A percentile compares a stretch with the other conserved stretches of the same genome.
phyloP scores from a whole-genome alignment of 2,113 vertebrate species.

The Neoarius graeffei region DNA sequence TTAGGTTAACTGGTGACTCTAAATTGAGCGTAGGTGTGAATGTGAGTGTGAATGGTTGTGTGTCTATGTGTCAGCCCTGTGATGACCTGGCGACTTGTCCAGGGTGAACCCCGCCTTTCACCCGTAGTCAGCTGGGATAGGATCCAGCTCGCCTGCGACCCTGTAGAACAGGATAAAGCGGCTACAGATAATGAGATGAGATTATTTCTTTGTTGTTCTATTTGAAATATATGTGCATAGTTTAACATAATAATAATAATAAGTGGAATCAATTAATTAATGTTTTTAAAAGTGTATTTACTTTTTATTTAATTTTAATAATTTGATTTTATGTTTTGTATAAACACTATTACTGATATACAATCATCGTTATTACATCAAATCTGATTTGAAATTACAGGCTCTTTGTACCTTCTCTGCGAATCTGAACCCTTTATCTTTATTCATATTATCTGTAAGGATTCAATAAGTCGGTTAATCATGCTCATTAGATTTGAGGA shows the following conservation, averaged over 20 bases:
- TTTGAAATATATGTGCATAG: background rate
- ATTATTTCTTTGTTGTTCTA: background rate
- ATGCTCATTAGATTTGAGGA: background rate
- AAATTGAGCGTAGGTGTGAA: no score
- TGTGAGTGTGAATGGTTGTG: no score
- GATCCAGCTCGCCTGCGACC: no score
- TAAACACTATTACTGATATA: background rate
- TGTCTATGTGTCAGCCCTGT: no score
- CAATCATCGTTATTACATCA: background rate
- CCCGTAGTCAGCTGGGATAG: no score
- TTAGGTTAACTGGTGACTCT: no score
- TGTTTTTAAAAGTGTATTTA: background rate
- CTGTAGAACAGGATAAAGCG: no score
- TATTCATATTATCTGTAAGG: background rate
- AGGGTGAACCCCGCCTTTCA: no score
- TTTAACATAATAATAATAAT: background rate
- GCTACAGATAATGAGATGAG: no score
- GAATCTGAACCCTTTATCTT: background rate
- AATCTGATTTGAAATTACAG: background rate
- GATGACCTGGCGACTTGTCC: no score
- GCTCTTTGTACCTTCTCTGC: background rate
- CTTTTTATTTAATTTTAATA: background rate
- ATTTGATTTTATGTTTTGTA: background rate
- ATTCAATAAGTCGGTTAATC: background rate
- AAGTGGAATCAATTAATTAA: background rate